These are phyloP conservation scores for Heteromurus nitidus DNA, from an alignment of 2,888 invertebrate genomes.

Conservation along the genomic window DNA sequence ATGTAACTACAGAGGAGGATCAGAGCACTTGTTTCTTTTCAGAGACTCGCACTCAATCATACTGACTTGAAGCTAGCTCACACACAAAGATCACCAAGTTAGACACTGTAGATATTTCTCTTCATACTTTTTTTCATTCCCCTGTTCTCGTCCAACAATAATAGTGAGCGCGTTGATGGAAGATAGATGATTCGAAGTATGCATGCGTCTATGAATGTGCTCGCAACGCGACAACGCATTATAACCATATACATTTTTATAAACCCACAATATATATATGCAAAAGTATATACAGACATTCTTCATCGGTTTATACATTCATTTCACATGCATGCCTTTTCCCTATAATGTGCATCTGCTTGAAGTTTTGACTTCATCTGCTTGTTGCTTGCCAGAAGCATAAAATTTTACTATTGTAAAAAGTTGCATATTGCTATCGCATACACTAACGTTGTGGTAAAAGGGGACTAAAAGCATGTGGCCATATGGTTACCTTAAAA, in stretches of 20 bases:
- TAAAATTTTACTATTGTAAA: no score
- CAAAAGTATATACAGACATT: background rate
- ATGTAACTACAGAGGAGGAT: slow-evolving; percentile 27
- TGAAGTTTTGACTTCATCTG: no score
- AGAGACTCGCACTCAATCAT: slow-evolving; percentile 31
- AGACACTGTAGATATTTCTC: slow-evolving; percentile 26
- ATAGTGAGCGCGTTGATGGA: slow-evolving; percentile 4
- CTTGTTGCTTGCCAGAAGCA: no score
- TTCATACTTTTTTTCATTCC: slow-evolving; percentile 26
- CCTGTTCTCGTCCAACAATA: slow-evolving; percentile 27
- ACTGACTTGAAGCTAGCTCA: slow-evolving; percentile 31
- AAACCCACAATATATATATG: background rate
- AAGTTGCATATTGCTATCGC: no score
- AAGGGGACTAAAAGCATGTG: slow-evolving; percentile 12
- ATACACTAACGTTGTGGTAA: background rate
- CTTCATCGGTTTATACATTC: background rate
- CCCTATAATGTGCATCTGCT: slow-evolving; percentile 22
- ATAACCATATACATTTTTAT: background rate
- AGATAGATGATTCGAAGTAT: slow-evolving; percentile 36
- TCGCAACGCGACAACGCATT: no score
- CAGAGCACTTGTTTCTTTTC: slow-evolving; percentile 56
- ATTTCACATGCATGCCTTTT: background rate
- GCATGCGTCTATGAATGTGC: no score
- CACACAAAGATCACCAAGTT: slow-evolving; percentile 50
- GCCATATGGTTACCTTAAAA: slow-evolving; percentile 27